Evolutionary conservation across 2,888 invertebrate genomes (phyloP), one percentile per base, ranked within the genome.

Genomic region (Busseola fusca): DNA sequence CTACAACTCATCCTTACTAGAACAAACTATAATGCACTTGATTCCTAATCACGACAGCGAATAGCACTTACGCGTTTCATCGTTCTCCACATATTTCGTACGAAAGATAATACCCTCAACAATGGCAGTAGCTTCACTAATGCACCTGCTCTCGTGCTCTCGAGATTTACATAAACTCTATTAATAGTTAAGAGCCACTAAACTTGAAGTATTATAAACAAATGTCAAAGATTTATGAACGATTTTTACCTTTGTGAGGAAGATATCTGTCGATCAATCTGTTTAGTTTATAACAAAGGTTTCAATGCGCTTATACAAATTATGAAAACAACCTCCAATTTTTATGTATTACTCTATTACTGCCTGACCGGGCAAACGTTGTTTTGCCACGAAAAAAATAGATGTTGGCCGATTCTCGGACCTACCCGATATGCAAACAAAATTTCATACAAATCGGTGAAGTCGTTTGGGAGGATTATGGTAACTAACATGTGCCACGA

Each of bases 101-200:
- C 72, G 72, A 72, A 75, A 78, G 74, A 82, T 77, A 76, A 72
- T 62, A 74, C 67, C 30, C 40, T 14, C 69, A 66, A 69, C 66
- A 74, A 62, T 64, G 42, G 4, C 37, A 27, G 30, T 65, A 42
- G 30, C 69, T 16, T 52, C 69, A 58, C 81, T 83, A 81, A 83
- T 82, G 80, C 80, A 83, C 83, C 74, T 74, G 69, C 77, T 64
- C 57, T 48, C 57, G 30, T 37, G 64, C 72, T 48, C 58, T 58
- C 52, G 25, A 76, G 57, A 74, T 76, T 69, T 71, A 70, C 70
- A 71, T 68, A 45, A 58, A 72, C 57, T 79, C 76, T 84, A 84
- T 73, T 81, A 79, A 83, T 85, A 85, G 58, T 52, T 34, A 37
- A 59, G 56, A 82, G 34, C 71, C 69, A 77, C 69, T 81, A 78